phyloP scores from a whole-genome alignment of 2,888 invertebrate species.

The Lissocephala sabroskyi region DNA sequence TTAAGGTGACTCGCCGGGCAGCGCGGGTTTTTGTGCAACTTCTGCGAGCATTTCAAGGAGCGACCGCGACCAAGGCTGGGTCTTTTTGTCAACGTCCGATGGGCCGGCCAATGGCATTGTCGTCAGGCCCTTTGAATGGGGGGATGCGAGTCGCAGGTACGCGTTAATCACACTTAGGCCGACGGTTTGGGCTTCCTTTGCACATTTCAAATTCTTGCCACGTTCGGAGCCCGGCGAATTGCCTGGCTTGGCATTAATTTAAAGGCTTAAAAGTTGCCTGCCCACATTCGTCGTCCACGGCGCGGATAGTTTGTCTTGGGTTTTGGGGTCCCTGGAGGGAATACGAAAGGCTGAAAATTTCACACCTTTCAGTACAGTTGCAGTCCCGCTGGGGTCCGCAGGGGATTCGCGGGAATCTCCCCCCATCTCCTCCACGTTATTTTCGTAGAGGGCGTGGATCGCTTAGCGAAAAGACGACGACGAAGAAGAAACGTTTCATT shows the following conservation, averaged over 20 bases:
- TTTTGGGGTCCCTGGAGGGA: slow-evolving; percentile 38
- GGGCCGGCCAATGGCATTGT: slow-evolving; percentile 22
- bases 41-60: slow-evolving; percentile 47
- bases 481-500: slow-evolving; percentile 8
- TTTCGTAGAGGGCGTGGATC: slow-evolving; percentile 28
- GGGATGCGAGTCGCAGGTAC: slow-evolving; percentile 37
- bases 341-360: slow-evolving; percentile 47
- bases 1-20: slow-evolving; percentile 16
- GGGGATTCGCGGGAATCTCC: not conserved
- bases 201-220: slow-evolving; percentile 50
- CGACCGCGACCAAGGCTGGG: slow-evolving; percentile 12
- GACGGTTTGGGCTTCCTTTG: slow-evolving; percentile 20
- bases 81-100: slow-evolving; percentile 33
- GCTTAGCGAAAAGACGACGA: slow-evolving; percentile 18
- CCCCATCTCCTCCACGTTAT: no score
- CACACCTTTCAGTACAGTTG: slow-evolving; percentile 42
- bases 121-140: slow-evolving; percentile 20
- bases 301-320: not conserved
- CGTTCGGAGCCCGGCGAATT: slow-evolving; percentile 45
- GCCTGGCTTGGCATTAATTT: slow-evolving; percentile 51
- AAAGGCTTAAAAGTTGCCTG: slow-evolving; percentile 34
- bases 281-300: slow-evolving; percentile 3
- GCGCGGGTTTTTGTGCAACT: slow-evolving; percentile 53
- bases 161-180: slow-evolving; percentile 51
- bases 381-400: no score